A percentile compares a stretch with the other conserved stretches of the same genome.
Evolutionary conservation across 2,888 invertebrate species (phyloP).

Genomic region (Pachliopta kotzebuea): DNA sequence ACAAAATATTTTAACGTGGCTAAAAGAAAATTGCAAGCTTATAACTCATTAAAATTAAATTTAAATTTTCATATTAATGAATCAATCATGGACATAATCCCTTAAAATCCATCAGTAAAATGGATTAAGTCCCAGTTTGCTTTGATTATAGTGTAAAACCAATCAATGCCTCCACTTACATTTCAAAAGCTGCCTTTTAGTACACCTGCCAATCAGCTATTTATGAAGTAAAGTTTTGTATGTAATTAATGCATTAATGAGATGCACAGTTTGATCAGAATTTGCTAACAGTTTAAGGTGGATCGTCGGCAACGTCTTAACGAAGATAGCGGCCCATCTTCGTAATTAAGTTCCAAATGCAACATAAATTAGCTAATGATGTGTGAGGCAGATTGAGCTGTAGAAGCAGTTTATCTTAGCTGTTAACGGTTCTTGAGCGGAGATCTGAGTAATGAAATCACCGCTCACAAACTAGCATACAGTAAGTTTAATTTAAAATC

Average conservation of each 20-base stretch:
- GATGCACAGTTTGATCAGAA: constrained; percentile 9
- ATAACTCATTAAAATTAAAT: constrained; percentile 28
- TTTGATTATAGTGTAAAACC: constrained; percentile 23
- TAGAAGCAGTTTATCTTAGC: constrained; percentile 32
- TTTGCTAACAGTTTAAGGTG: constrained; percentile 35
- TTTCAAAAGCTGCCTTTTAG: constrained; percentile 2
- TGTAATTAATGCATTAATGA: constrained; percentile 7
- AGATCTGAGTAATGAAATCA: constrained; percentile 48
- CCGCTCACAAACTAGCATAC: constrained; percentile 29
- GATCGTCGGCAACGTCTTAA: constrained; percentile 39
- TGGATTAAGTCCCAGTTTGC: constrained; percentile 22
- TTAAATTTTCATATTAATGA: constrained; percentile 28
- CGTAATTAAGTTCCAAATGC: constrained; percentile 62
- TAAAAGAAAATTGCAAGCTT: constrained; percentile 21
- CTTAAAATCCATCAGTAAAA: constrained; percentile 24
- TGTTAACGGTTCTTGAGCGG: constrained; percentile 49
- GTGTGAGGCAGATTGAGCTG: constrained; percentile 55
- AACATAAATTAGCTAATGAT: constrained; percentile 73
- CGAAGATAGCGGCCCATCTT: constrained; percentile 44
- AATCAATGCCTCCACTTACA: constrained; percentile 15
- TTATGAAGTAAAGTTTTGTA: constrained; percentile 2
- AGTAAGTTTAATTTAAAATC: constrained; percentile 15
- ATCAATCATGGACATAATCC: constrained; percentile 26
- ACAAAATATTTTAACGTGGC: constrained; percentile 3
- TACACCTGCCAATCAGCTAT: constrained; percentile 2